A percentile compares a stretch with the other conserved stretches of the same genome.
These are phyloP conservation scores for Belgica antarctica DNA, from an alignment of 2,888 invertebrate genomes.

Conservation along the genomic window DNA sequence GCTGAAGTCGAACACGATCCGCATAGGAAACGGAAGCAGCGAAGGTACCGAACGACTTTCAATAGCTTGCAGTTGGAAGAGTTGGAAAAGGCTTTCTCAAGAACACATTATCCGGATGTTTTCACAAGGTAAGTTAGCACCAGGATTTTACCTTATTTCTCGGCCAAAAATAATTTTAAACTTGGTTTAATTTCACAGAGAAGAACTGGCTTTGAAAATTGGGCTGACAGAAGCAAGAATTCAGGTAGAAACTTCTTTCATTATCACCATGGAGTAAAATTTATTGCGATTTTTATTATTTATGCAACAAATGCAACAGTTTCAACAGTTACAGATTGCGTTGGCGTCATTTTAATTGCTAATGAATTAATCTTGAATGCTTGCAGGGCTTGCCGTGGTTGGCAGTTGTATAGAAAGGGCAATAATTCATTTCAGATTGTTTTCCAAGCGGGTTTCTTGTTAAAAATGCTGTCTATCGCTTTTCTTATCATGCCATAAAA, in stretches of 20 bases:
- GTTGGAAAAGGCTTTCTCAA: conserved; percentile 92
- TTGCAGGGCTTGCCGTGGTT: neutral
- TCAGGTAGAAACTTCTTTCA: conserved; percentile 70
- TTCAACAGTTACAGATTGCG: neutral
- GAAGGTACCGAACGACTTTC: conserved; percentile 90
- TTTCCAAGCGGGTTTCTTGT: neutral
- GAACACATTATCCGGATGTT: conserved; percentile 97
- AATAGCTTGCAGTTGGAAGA: conserved; percentile 94
- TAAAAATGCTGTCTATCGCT: neutral
- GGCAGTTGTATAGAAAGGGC: conserved; percentile 43
- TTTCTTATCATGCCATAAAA: neutral
- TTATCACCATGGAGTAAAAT: conserved; percentile 24
- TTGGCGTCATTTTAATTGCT: conserved; percentile 42
- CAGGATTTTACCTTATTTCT: neutral
- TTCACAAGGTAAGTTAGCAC: conserved; percentile 83
- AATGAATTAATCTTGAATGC: conserved; percentile 36
- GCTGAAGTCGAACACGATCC: conserved; percentile 71
- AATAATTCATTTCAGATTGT: conserved; percentile 31
- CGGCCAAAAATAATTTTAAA: too few relatives aligned
- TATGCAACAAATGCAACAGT: conserved; percentile 41
- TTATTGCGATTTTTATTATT: conserved; percentile 42
- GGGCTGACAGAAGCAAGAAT: conserved; percentile 91
- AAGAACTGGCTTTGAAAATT: conserved; percentile 92
- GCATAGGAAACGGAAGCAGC: conserved; percentile 83
- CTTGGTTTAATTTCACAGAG: conserved; percentile 71